These are phyloP conservation scores for Pyrocoelia pectoralis DNA, from an alignment of 2,888 invertebrate genomes.

Conservation along the genomic window DNA sequence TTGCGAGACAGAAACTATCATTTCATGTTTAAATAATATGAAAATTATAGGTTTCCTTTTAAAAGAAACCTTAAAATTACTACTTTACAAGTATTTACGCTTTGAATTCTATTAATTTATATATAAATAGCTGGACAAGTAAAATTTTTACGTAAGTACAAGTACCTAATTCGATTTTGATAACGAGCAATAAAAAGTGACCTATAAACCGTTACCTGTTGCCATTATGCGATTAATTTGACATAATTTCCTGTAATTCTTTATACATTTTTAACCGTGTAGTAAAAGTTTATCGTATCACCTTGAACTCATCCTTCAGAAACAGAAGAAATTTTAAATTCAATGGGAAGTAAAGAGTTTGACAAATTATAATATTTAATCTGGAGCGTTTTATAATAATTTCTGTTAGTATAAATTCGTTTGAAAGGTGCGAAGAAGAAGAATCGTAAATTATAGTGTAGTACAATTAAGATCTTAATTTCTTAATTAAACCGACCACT, in stretches of 20 bases:
- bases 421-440: too few relatives aligned
- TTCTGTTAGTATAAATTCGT: too few relatives aligned
- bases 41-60: slow-evolving; percentile 14
- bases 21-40: not conserved
- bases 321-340: not conserved
- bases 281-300: slow-evolving; percentile 7
- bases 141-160: not conserved
- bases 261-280: slow-evolving; percentile 1
- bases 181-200: not conserved
- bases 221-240: not conserved
- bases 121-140: slow-evolving; percentile 3
- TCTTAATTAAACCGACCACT: not conserved
- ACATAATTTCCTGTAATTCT: not conserved
- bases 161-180: slow-evolving; percentile 1
- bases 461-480: too few relatives aligned
- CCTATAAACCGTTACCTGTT: not conserved
- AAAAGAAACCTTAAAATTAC: slow-evolving; percentile 8
- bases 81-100: not conserved
- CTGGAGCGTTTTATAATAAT: too few relatives aligned
- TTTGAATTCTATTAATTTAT: not conserved
- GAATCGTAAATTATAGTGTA: too few relatives aligned
- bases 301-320: slow-evolving; percentile 11
- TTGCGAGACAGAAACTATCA: not conserved
- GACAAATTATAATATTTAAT: not conserved
- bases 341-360: too few relatives aligned